These are phyloP conservation scores for Amia ocellicauda DNA, from an alignment of 2,113 vertebrate species.

Conservation along the genomic window DNA sequence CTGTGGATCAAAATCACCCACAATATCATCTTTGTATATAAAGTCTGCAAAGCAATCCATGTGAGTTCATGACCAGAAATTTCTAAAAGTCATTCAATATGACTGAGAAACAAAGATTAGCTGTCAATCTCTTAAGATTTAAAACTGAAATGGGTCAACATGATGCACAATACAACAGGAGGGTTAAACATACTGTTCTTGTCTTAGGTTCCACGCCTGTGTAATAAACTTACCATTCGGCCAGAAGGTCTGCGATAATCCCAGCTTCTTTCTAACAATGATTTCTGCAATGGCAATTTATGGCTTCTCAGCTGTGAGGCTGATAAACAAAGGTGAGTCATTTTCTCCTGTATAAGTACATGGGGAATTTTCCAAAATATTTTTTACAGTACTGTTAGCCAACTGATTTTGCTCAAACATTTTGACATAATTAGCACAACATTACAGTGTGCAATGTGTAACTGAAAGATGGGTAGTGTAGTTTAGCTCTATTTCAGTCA, in stretches of 20 bases:
- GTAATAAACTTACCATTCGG: constrained; percentile 60
- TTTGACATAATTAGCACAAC: background rate
- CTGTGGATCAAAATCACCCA: too few species aligned
- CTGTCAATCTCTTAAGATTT: too few species aligned
- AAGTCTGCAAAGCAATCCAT: too few species aligned
- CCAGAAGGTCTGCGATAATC: constrained; percentile 58
- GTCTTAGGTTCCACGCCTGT: constrained; percentile 71
- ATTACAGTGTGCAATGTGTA: background rate
- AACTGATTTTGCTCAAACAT: background rate
- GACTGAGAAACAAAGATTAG: too few species aligned
- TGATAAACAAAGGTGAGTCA: constrained; percentile 55
- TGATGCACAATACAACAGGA: too few species aligned
- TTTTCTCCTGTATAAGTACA: background rate
- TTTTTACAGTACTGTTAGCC: background rate
- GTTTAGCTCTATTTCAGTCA: background rate
- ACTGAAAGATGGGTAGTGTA: background rate
- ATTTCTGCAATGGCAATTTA: constrained; percentile 50
- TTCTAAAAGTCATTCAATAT: too few species aligned
- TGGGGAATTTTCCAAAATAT: background rate
- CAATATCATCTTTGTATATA: too few species aligned
- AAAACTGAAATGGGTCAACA: too few species aligned
- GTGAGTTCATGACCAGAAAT: too few species aligned
- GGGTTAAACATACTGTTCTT: constrained; percentile 7
- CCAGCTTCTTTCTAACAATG: constrained; percentile 58
- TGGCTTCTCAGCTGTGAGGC: constrained; percentile 50